Conservation (phyloP, 2,113 vertebrate genomes). For the Thunnus maccoyii region DNA sequence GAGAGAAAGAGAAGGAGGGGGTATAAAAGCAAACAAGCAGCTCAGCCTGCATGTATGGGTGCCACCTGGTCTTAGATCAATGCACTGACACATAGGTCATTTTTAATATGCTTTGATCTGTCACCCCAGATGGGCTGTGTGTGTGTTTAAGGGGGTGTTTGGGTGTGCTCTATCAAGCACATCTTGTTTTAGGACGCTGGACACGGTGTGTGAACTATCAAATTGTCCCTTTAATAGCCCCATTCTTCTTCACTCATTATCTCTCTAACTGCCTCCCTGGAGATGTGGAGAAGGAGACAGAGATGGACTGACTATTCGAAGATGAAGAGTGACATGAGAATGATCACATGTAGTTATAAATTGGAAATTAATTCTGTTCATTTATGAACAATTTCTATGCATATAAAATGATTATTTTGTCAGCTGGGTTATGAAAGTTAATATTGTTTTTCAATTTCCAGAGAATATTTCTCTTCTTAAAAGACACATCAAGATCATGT, state of each 20-base stretch:
- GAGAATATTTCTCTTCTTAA: neutral
- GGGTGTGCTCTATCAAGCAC: slow-evolving; percentile 66
- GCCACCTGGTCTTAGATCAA: slow-evolving; percentile 84
- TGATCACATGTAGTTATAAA: slow-evolving; percentile 43
- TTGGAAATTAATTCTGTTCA: slow-evolving; percentile 1
- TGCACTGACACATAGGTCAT: slow-evolving; percentile 79
- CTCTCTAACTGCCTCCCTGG: slow-evolving; percentile 52
- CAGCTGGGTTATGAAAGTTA: neutral
- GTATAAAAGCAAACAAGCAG: slow-evolving; percentile 51
- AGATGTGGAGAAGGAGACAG: slow-evolving; percentile 44
- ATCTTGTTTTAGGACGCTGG: slow-evolving; percentile 75
- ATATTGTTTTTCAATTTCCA: neutral
- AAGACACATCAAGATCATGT: neutral
- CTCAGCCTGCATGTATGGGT: slow-evolving; percentile 63
- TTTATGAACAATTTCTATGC: slow-evolving; percentile 7
- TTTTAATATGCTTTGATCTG: slow-evolving; percentile 84
- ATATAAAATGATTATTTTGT: neutral
- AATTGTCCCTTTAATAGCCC: slow-evolving; percentile 83
- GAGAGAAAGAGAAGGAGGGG: neutral
- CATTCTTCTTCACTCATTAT: slow-evolving; percentile 77
- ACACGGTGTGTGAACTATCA: slow-evolving; percentile 79
- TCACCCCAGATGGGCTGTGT: slow-evolving; percentile 61
- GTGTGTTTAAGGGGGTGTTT: slow-evolving; percentile 37
- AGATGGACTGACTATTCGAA: slow-evolving; percentile 14
- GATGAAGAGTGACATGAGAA: neutral